Percentiles rank a stretch among this genome's conserved stretches.
phyloP scores from a whole-genome alignment of 2,797 vertebrate species.

The Craterocephalus amniculus region DNA sequence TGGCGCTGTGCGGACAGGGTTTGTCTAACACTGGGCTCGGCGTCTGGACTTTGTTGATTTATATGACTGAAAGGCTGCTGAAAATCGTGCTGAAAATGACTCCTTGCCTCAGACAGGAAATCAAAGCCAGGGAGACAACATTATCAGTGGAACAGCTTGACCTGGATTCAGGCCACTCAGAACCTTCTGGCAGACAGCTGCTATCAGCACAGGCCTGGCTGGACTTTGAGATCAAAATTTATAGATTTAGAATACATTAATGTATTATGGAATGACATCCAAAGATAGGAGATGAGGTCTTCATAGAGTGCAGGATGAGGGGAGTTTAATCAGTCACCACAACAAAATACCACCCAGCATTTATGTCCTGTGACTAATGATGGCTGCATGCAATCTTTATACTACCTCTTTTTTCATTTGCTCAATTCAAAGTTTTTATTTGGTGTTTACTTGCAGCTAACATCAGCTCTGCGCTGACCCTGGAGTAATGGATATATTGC shows the following conservation, averaged over 20 bases:
- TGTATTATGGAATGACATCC: background rate
- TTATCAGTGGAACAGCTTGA: constrained; percentile 71
- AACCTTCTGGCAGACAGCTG: constrained; percentile 44
- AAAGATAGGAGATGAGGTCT: background rate
- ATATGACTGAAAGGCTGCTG: constrained; percentile 64
- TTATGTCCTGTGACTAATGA: background rate
- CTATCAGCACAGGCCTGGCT: constrained; percentile 19
- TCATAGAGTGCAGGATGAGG: background rate
- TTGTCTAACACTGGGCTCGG: constrained; percentile 35
- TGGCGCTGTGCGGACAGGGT: constrained; percentile 64
- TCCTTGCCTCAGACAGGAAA: constrained; percentile 76
- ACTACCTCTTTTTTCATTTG: background rate
- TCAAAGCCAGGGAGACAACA: constrained; percentile 67
- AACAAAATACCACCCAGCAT: background rate
- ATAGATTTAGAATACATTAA: constrained; percentile 20
- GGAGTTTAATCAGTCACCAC: background rate
- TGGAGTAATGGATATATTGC: constrained; percentile 14
- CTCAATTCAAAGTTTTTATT: background rate
- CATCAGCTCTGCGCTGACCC: background rate
- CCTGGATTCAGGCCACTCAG: constrained; percentile 51
- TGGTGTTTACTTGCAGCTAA: constrained; percentile 1
- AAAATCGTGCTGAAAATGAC: constrained; percentile 72
- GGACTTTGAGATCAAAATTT: constrained; percentile 13
- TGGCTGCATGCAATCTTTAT: background rate
- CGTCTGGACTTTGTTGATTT: constrained; percentile 74